These are phyloP conservation scores for Prionailurus bengalensis DNA, from an alignment of 2,113 vertebrate genomes.

Conservation along the genomic window DNA sequence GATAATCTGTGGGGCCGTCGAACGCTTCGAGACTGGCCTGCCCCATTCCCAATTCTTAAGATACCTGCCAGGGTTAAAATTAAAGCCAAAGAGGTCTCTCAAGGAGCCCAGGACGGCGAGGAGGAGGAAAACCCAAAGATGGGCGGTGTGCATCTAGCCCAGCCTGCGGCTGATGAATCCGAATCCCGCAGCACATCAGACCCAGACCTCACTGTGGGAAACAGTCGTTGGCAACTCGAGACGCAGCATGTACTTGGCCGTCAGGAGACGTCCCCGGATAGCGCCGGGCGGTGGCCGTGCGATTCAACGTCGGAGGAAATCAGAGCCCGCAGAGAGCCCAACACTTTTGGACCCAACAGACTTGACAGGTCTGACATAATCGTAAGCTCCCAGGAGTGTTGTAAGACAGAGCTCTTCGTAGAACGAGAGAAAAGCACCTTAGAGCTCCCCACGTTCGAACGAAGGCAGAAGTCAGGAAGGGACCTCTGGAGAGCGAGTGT, in stretches of 20 bases:
- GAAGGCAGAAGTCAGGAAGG: not conserved
- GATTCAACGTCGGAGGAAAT: not conserved
- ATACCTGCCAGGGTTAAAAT: not conserved
- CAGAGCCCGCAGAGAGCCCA: not conserved
- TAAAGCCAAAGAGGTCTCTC: not conserved
- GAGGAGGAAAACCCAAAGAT: not conserved
- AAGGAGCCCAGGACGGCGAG: not conserved
- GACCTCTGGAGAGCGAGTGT: not conserved
- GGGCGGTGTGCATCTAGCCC: accelerated
- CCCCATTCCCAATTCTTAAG: not conserved
- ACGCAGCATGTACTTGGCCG: not conserved
- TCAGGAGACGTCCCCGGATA: not conserved
- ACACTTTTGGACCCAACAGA: not conserved
- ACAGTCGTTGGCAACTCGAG: not conserved
- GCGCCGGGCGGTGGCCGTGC: not conserved
- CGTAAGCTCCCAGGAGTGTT: not conserved
- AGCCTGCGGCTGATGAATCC: not conserved
- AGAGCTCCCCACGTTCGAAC: not conserved
- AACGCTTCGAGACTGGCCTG: not conserved
- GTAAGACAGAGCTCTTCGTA: not conserved
- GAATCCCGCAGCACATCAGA: not conserved
- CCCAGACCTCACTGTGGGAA: not conserved
- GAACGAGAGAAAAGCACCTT: not conserved
- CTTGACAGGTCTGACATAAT: not conserved
- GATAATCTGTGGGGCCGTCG: not conserved